phyloP scores from a whole-genome alignment of 2,113 vertebrate species.

The Heterocephalus glaber region DNA sequence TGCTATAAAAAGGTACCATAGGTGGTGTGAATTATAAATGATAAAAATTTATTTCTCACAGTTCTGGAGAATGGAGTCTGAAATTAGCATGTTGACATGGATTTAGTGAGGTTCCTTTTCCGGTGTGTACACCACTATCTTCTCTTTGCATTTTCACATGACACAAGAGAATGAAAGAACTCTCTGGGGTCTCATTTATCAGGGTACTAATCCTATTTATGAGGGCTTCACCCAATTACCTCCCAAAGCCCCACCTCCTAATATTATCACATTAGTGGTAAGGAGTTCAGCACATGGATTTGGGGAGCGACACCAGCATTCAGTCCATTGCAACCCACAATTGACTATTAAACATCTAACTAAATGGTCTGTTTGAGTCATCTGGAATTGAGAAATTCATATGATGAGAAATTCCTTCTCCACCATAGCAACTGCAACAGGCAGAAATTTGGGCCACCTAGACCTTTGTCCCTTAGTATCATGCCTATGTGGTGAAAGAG shows the following conservation, averaged over 20 bases:
- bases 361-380: not conserved
- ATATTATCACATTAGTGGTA: not conserved
- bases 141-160: not conserved
- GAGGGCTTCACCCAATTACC: not conserved
- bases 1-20: not conserved
- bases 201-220: not conserved
- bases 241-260: not conserved
- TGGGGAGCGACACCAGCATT: not conserved
- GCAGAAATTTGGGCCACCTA: not conserved
- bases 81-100: not conserved
- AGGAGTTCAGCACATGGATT: constrained; percentile 7
- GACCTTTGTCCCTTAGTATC: not conserved
- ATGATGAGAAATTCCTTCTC: not conserved
- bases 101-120: not conserved
- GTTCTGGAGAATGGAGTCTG: not conserved
- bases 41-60: not conserved
- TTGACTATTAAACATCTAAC: not conserved
- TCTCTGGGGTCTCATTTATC: not conserved
- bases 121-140: not conserved
- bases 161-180: not conserved
- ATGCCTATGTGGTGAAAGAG: not conserved
- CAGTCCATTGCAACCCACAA: not conserved
- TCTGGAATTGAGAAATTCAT: not conserved
- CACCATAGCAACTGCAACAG: not conserved
- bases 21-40: not conserved